Percentiles rank a stretch among this genome's conserved stretches.
Conservation (phyloP, 2,888 invertebrate genomes). For the Eubasilissa splendida region DNA sequence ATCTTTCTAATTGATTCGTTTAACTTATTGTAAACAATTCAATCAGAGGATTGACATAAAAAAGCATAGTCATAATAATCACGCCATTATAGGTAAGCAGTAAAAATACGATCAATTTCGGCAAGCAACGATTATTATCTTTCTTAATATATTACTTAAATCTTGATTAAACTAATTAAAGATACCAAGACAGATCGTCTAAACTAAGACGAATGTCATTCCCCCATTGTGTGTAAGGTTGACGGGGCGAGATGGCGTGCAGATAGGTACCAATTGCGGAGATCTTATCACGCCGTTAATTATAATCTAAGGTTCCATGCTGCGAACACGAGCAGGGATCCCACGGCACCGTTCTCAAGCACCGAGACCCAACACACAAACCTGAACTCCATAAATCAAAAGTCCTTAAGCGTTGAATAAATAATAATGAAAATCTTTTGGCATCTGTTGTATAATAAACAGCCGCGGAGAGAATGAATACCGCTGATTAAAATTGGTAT, state of each 20-base stretch:
- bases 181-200: background rate
- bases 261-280: background rate
- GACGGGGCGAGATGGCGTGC: constrained; percentile 5
- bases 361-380: background rate
- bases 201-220: constrained; percentile 7
- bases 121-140: too few species aligned
- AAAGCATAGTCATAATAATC: too few species aligned
- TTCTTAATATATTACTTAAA: too few species aligned
- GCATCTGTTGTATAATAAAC: constrained; percentile 2
- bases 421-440: constrained; percentile 8
- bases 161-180: too few species aligned
- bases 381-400: constrained; percentile 6
- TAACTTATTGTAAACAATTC: too few species aligned
- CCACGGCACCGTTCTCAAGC: background rate
- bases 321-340: background rate
- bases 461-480: background rate
- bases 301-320: constrained; percentile 15
- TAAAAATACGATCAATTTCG: too few species aligned
- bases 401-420: constrained; percentile 23
- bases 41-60: too few species aligned
- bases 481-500: background rate
- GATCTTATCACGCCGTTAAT: constrained; percentile 26
- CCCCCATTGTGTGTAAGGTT: background rate
- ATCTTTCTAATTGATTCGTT: too few species aligned
- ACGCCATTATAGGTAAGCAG: too few species aligned